Percentiles rank a stretch among this genome's conserved stretches.
These are phyloP conservation scores for Hydriomena furcata DNA, from an alignment of 2,888 invertebrate genomes.

Conservation along the genomic window DNA sequence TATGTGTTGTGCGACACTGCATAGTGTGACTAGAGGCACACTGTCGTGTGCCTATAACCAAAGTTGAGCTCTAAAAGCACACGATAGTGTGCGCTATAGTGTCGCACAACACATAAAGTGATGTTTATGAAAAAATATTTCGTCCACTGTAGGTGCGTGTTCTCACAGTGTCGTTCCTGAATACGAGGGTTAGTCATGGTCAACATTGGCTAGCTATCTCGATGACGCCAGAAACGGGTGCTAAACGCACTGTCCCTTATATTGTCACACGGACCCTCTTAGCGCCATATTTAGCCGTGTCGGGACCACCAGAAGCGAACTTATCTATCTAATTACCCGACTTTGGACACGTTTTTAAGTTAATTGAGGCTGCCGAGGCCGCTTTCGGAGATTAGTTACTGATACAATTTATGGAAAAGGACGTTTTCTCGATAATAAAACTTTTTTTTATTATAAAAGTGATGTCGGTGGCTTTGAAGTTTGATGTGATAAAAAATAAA, in stretches of 20 bases:
- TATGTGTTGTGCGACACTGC: too few species aligned
- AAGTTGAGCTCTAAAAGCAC: too few species aligned
- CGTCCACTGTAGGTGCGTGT: too few species aligned
- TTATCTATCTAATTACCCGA: slow-evolving; percentile 76
- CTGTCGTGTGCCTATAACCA: too few species aligned
- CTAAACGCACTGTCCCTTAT: not conserved
- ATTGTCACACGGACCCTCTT: slow-evolving; percentile 19
- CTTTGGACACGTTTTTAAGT: slow-evolving; percentile 71
- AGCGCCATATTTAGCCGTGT: slow-evolving; percentile 21
- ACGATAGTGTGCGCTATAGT: too few species aligned
- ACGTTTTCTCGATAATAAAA: slow-evolving; percentile 18
- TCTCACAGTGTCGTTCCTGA: too few species aligned
- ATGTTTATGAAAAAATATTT: too few species aligned
- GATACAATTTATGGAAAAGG: slow-evolving; percentile 56
- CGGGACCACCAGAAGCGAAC: slow-evolving; percentile 70
- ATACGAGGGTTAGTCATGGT: too few species aligned
- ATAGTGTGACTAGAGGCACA: too few species aligned
- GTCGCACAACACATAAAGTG: too few species aligned
- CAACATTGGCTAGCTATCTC: not conserved
- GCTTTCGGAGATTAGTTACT: slow-evolving; percentile 57
- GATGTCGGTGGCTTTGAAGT: slow-evolving; percentile 13
- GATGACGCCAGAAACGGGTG: not conserved
- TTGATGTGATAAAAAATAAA: not conserved
- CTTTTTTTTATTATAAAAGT: too few species aligned
- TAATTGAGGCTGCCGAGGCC: slow-evolving; percentile 67